phyloP scores from a whole-genome alignment of 2,888 invertebrate genomes.

The Caenorhabditis japonica region DNA sequence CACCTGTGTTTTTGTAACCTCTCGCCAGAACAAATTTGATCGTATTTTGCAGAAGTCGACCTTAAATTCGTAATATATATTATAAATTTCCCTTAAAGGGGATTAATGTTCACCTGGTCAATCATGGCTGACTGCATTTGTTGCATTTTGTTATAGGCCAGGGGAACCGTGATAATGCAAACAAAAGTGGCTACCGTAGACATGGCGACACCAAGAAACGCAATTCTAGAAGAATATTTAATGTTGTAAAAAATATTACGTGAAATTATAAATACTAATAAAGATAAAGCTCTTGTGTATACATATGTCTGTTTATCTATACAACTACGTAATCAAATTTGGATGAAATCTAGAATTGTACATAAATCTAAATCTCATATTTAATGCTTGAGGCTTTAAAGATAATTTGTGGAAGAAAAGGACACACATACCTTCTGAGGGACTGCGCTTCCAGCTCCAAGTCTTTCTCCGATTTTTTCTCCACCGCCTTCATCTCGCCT shows the following conservation, averaged over 20 bases:
- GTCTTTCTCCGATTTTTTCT: constrained; percentile 37
- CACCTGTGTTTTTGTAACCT: constrained; percentile 74
- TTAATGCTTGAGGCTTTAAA: neutral
- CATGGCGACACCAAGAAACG: constrained; percentile 73
- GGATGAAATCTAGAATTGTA: too few relatives aligned
- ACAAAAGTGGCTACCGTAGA: constrained; percentile 72
- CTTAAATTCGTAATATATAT: constrained; percentile 17
- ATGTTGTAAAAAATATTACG: too few relatives aligned
- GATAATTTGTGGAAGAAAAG: neutral
- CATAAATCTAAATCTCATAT: neutral
- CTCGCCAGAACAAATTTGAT: constrained; percentile 72
- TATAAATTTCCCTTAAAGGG: neutral
- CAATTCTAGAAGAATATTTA: constrained; percentile 59
- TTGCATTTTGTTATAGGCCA: constrained; percentile 75
- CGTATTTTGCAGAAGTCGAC: constrained; percentile 73
- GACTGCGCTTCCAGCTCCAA: constrained; percentile 49
- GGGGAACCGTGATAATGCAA: constrained; percentile 73
- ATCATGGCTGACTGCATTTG: constrained; percentile 70
- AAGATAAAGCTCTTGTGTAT: too few relatives aligned
- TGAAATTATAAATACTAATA: too few relatives aligned
- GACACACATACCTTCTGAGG: constrained; percentile 21
- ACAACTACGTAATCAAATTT: too few relatives aligned
- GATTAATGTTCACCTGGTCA: constrained; percentile 60
- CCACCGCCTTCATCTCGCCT: constrained; percentile 32
- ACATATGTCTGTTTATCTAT: too few relatives aligned